A percentile compares a stretch with the other conserved stretches of the same genome.
phyloP scores from a whole-genome alignment of 2,888 invertebrate genomes.

The Lithophane socia region DNA sequence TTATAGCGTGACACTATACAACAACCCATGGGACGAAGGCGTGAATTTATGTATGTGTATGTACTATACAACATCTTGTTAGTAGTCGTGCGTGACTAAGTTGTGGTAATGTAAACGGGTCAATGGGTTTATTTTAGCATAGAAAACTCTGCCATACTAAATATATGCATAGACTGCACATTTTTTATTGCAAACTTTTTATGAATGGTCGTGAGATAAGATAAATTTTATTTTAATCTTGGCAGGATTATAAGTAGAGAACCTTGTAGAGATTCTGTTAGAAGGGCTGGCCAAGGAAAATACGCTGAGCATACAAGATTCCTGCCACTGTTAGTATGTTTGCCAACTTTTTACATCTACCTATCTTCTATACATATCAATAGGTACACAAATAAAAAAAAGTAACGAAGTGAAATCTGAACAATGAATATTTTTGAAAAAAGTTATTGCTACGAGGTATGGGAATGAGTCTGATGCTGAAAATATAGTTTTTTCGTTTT shows the following conservation, averaged over 20 bases:
- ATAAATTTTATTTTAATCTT: slow-evolving; percentile 15
- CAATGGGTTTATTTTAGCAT: slow-evolving; percentile 45
- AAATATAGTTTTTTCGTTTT: too few relatives aligned
- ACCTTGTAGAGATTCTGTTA: not conserved
- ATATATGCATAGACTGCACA: not conserved
- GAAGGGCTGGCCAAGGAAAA: not conserved
- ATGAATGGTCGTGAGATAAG: not conserved
- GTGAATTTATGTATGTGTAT: too few relatives aligned
- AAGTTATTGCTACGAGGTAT: too few relatives aligned
- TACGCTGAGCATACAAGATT: not conserved
- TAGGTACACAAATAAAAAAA: not conserved
- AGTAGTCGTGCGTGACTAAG: slow-evolving; percentile 39
- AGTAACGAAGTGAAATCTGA: not conserved
- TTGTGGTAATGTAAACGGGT: slow-evolving; percentile 42
- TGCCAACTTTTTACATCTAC: not conserved
- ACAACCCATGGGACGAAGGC: not conserved
- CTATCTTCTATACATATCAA: not conserved
- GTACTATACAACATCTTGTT: slow-evolving; percentile 5
- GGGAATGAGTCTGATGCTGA: too few relatives aligned
- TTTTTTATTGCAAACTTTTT: not conserved
- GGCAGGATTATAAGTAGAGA: not conserved
- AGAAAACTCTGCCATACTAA: slow-evolving; percentile 12
- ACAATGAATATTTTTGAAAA: not conserved
- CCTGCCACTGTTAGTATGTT: not conserved
- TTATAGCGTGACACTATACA: slow-evolving; percentile 27